Evolutionary conservation across 2,888 invertebrate species (phyloP).

Genomic region (Amblyjoppa proteus): DNA sequence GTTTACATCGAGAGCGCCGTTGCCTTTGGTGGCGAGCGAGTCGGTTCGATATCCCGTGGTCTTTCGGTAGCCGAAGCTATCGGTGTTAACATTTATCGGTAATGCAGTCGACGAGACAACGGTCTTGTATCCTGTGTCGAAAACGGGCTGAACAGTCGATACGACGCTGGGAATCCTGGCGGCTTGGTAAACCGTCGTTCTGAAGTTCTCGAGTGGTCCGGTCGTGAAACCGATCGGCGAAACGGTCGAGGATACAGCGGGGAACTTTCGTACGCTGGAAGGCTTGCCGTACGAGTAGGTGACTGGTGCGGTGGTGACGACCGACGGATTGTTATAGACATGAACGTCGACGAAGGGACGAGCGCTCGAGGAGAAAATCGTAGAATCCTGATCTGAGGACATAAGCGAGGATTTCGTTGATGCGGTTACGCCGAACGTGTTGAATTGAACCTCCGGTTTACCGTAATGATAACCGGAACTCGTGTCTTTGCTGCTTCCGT

Average conservation of each 20-base stretch:
- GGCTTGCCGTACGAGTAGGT: constrained; percentile 69
- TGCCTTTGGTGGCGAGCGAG: constrained; percentile 60
- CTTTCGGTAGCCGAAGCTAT: constrained; percentile 60
- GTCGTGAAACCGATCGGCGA: constrained; percentile 76
- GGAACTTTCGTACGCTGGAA: constrained; percentile 46
- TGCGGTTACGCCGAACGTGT: constrained; percentile 35
- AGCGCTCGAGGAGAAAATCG: constrained; percentile 73
- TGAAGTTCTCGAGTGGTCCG: constrained; percentile 75
- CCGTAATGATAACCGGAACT: constrained; percentile 74
- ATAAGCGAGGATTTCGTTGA: constrained; percentile 57
- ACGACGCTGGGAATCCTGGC: constrained; percentile 72
- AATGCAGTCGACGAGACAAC: constrained; percentile 73
- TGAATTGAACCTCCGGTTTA: constrained; percentile 54
- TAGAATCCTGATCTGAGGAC: constrained; percentile 43
- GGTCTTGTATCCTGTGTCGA: constrained; percentile 76
- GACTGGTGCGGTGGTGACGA: constrained; percentile 66
- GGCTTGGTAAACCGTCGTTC: constrained; percentile 75
- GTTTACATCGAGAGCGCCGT: constrained; percentile 69
- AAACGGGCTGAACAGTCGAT: constrained; percentile 76
- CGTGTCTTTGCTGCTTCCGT: constrained; percentile 40
- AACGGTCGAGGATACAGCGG: constrained; percentile 69
- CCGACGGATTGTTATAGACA: constrained; percentile 73
- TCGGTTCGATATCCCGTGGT: constrained; percentile 61
- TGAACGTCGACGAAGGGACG: constrained; percentile 75
- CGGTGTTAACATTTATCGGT: constrained; percentile 68